Evolutionary conservation across 2,797 vertebrate species (phyloP).

Genomic region (Xerus rutilus): DNA sequence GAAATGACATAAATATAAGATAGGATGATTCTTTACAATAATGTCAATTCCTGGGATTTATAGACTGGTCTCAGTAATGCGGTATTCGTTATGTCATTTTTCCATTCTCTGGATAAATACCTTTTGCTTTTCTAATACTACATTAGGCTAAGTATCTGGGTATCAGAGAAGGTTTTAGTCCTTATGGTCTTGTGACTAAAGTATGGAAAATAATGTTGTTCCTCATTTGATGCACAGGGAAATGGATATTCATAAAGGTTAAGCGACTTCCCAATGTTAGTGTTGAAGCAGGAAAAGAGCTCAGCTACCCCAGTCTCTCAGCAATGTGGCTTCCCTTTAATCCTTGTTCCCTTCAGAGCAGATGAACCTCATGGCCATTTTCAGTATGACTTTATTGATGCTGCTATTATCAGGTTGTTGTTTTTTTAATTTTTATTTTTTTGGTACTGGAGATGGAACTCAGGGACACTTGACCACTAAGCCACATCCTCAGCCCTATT

Average conservation of each 20-base stretch:
- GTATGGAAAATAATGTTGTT: background rate
- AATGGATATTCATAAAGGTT: background rate
- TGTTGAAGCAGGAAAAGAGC: background rate
- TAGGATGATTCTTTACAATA: background rate
- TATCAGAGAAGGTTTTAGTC: background rate
- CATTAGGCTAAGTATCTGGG: background rate
- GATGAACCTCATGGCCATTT: background rate
- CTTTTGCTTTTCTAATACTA: background rate
- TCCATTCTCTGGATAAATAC: background rate
- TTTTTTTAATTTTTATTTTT: no score
- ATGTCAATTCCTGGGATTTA: background rate
- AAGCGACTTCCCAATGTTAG: background rate
- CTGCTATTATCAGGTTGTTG: background rate
- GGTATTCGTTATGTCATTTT: conserved; percentile 35
- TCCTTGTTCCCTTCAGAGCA: conserved; percentile 1
- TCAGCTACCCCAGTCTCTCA: background rate
- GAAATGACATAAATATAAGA: background rate
- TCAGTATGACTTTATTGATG: background rate
- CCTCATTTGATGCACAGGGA: background rate
- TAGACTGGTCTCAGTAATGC: background rate
- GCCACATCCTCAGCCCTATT: no score
- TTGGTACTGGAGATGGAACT: no score
- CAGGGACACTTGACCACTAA: no score
- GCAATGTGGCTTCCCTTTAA: background rate
- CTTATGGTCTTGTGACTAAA: background rate